Base-by-base conservation (phyloP, 2,797 vertebrate genomes). In the Aulostomus chinensis region DNA sequence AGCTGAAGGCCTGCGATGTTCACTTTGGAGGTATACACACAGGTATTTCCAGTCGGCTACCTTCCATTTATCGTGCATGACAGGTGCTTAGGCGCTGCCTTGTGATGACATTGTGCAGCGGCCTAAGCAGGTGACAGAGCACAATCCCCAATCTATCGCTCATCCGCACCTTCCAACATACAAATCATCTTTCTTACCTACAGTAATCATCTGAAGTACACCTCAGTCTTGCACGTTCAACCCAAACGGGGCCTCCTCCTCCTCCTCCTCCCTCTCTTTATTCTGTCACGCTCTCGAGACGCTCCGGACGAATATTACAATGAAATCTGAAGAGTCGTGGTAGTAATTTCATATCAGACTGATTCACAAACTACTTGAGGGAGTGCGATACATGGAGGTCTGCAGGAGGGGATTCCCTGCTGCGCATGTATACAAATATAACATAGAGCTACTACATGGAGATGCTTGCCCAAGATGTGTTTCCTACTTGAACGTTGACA, bases 331-430 rank as follows among this genome's bases (percentile, higher is more conserved):
- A 53, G 40, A 62, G 76, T 66, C 18, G 58, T 37, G 49, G 47
- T 59, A 46, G 67, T 74, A 67, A 76, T 83, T 87, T 76, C 52
- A 68, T 61, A 80, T 71, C 53, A 47, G 8, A 45, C 56, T 74
- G 78, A 86, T 84, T 82, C 69, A 81, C 67, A 37, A 42, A 22
- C 38, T 8, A 56, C 42, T 53, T 35, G 51, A 67, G 66, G 29
- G 39, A 57, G 54, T 58, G 38, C 9, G 40, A 69, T 61, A 63
- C 57, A 58, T 58, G 20, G 10, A 57, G 48, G 31, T 43, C 74
- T 51, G 42, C n/a, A 42, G 54, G 35, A 6, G 29, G 38, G 10
- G 28, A 15, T 22, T 2, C 37, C 18, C 17, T 38, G 43, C 18
- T 24, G 33, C 7, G 16, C 10, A 51, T 37, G 11, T 21, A 13